Base-by-base conservation (phyloP, 2,113 vertebrate genomes). In the Malurus elegans region DNA sequence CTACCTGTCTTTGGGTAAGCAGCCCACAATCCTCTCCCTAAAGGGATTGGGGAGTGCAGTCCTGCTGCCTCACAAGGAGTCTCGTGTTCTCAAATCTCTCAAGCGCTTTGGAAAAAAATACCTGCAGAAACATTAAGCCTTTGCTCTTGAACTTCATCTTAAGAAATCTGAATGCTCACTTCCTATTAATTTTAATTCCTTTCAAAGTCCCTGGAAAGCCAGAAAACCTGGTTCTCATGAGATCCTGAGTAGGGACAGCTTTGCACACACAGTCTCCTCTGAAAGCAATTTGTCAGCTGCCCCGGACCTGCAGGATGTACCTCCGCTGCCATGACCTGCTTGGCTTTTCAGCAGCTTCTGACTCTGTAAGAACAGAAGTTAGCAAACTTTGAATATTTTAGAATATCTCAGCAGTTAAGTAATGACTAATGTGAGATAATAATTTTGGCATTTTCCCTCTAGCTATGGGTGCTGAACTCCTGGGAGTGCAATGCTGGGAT, bases 401-500 rank as follows among this genome's bases (percentile, higher is more conserved):
- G 24, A 56, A 4, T 24, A 50, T 26, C 18, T 72, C 7, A 54
- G 45, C 58, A 53, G 14, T 53, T 72, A 67, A 57, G 10, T 73
- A 44, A n/a, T 6, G 24, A 36, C 15, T 61, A 80, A 6, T 34
- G 42, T 38, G 19, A 83, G 19, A 66, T 8, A 53, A 72, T 13
- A 5, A 36, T 81, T 80, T 78, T 53, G 12, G 12, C 2, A 3
- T 61, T 95, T 78, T n/a, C 7, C 25, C 21, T 73, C 15, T 38
- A 54, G 28, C 26, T 61, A 1, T 25, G 24, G 38, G 14, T 45
- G 53, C n/a, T 7, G 4, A 65, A 24, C 2, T 80, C 24, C 32
- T 19, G 21, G 6, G 45, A 86, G 36, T 31, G 3, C 0, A 0
- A 23, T 36, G 12, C 18, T 80, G 34, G 32, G 40, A 32, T 25